These are phyloP conservation scores for Platorchestia sp. DNA, from an alignment of 1,140 invertebrate species.

Conservation along the genomic window DNA sequence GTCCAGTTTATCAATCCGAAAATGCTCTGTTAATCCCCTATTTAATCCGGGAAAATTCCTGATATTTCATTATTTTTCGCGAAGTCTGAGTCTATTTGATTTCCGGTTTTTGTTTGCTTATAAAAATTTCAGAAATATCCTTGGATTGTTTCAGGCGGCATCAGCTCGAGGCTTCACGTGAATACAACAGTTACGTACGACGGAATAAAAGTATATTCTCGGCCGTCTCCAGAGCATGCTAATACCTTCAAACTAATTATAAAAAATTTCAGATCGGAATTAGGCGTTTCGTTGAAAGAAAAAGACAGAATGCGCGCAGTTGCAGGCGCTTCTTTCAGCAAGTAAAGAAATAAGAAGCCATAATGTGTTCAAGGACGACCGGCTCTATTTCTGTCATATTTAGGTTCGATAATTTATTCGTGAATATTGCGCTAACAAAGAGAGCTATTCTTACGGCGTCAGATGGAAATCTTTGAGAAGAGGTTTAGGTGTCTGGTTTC, in stretches of 20 bases:
- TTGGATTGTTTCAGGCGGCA: background rate
- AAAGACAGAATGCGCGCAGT: background rate
- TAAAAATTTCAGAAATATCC: background rate
- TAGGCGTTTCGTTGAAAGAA: background rate
- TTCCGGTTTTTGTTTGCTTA: background rate
- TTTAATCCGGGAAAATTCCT: background rate
- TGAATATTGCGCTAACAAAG: background rate
- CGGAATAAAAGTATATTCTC: background rate
- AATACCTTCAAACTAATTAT: background rate
- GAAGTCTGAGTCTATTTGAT: background rate
- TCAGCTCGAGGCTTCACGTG: background rate
- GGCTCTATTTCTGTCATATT: background rate
- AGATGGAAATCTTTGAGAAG: background rate
- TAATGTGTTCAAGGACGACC: background rate
- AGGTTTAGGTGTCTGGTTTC: background rate
- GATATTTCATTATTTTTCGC: background rate
- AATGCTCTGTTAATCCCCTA: background rate
- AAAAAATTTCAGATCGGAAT: background rate
- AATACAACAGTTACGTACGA: background rate
- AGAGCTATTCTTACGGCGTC: background rate
- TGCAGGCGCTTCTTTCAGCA: background rate
- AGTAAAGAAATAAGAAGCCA: background rate
- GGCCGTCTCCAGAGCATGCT: background rate
- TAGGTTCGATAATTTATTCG: background rate
- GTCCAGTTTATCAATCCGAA: background rate